phyloP scores from a whole-genome alignment of 2,888 invertebrate species.

The Omphaloscelis lunosa region DNA sequence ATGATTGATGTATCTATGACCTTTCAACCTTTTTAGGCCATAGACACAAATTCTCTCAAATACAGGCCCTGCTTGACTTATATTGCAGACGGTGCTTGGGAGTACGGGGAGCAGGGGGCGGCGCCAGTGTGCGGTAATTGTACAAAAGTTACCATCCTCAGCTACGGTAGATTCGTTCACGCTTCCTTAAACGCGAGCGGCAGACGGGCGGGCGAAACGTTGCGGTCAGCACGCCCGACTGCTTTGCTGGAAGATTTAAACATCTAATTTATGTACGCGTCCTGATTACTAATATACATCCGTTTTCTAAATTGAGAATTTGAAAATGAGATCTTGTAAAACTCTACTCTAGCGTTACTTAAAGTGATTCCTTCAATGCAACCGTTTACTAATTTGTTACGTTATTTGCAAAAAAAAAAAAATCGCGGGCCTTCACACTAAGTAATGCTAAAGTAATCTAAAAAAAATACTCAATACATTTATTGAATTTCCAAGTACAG shows the following conservation, averaged over 20 bases:
- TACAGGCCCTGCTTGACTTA: constrained; percentile 22
- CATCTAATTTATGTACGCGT: too few relatives aligned
- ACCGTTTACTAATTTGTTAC: background rate
- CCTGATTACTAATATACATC: background rate
- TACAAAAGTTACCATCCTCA: constrained; percentile 88
- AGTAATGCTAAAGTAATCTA: too few relatives aligned
- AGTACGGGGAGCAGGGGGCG: constrained; percentile 65
- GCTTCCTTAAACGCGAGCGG: constrained; percentile 73
- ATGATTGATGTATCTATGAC: background rate
- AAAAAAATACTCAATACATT: too few relatives aligned
- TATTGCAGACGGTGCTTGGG: constrained; percentile 76
- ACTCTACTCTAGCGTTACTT: background rate
- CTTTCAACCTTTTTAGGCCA: background rate
- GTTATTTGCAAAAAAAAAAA: background rate
- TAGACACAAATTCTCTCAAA: background rate
- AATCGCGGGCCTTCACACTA: too few relatives aligned
- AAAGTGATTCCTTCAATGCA: background rate
- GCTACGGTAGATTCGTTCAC: constrained; percentile 80
- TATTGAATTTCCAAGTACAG: background rate
- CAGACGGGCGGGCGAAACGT: constrained; percentile 69
- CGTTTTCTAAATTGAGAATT: background rate
- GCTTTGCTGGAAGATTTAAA: background rate
- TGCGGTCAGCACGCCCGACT: constrained; percentile 55
- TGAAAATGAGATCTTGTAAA: background rate
- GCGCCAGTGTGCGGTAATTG: constrained; percentile 82